Evolutionary conservation across 2,888 invertebrate genomes (phyloP), one percentile per base, ranked within the genome.

Genomic region (Epinotia brunnichana): DNA sequence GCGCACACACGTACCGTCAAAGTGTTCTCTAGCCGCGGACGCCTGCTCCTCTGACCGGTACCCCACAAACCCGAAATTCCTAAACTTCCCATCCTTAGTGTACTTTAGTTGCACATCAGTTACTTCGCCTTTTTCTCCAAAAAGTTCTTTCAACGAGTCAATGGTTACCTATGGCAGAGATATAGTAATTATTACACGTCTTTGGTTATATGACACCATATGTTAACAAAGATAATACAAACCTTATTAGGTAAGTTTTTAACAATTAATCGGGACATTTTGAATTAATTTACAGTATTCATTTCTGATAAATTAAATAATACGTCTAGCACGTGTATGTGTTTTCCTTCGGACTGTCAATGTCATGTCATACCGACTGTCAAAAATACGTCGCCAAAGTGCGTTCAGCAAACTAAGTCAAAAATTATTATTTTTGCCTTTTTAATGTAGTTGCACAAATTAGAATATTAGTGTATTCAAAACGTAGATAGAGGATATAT

Each of bases 41-140:
- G 98, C 99, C 83, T 97, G 96, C 62, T 96, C 95, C 75, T 96
- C 96, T 24, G 94, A 95, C 83, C 97, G 96, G 87, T 95, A 99
- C 9, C 99, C 99, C 79, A 99, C 93, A 85, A 99, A 99, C 4
- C 96, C 98, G 91, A 99, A 99, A 81, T 97, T 96, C 74, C 99
- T 94, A 86, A 99, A 99, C 84, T 96, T 96, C 10, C 99, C 99
- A 92, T 97, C 96, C 79, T 96, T 95, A 0, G 98, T 98, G 83
- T 97, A 99, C 87, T 99, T 99, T 9, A 99, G 89, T 81, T 98
- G 97, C 9, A 99, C 95, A 91, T 99, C 99, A 9, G 99, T 99
- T 10, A 99, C 95, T 76, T 95, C 95, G 24, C 98, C 98, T 83
- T 97, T 96, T 80, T 95, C 88, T 63, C 95, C 94, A 87, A 99